Conservation (phyloP, 2,888 invertebrate genomes). For the Monoplex corrugatus region DNA sequence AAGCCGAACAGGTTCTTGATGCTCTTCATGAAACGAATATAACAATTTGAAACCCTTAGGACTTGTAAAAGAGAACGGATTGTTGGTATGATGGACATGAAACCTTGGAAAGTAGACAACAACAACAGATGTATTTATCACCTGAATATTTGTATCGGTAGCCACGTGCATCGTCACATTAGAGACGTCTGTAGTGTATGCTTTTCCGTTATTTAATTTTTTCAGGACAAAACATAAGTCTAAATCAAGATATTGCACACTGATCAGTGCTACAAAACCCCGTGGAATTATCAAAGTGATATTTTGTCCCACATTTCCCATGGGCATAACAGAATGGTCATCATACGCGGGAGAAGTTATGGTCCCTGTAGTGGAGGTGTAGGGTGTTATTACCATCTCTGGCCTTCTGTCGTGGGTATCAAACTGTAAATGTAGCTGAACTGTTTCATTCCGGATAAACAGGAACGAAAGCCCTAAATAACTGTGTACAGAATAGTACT, state of each 20-base stretch:
- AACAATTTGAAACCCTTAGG: not conserved
- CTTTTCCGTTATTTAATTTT: not conserved
- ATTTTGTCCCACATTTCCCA: not conserved
- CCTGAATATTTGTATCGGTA: not conserved
- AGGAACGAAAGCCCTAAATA: not conserved
- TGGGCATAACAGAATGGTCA: not conserved
- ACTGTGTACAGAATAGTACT: not conserved
- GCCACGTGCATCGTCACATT: not conserved
- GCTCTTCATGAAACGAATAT: not conserved
- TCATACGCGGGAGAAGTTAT: not conserved
- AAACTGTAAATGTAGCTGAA: not conserved
- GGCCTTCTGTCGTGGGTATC: not conserved
- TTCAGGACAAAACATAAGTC: not conserved
- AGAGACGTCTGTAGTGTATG: not conserved
- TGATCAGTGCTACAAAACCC: not conserved
- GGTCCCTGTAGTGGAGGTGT: not conserved
- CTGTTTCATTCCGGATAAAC: not conserved
- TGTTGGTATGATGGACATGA: not conserved
- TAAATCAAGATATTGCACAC: slow-evolving; percentile 18
- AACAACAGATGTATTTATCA: not conserved
- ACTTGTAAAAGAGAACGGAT: no score
- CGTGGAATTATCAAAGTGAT: not conserved
- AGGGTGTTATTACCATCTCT: not conserved
- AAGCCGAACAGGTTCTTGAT: slow-evolving; percentile 12
- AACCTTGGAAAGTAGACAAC: not conserved